These are phyloP conservation scores for Gambusia holbrooki DNA, from an alignment of 2,113 vertebrate genomes.

Conservation along the genomic window DNA sequence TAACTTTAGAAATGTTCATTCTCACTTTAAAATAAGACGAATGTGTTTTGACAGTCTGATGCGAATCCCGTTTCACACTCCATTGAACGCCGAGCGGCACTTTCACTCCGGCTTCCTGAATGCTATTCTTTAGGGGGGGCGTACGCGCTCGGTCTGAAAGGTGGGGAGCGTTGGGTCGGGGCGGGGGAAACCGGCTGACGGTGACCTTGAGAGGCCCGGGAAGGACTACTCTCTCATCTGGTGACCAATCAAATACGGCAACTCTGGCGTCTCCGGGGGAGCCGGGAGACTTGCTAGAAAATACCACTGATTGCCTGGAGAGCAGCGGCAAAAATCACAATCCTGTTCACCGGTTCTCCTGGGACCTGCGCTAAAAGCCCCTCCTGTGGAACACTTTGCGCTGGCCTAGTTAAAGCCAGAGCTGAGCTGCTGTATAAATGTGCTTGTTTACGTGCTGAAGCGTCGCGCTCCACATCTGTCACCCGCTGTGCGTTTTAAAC, in stretches of 20 bases:
- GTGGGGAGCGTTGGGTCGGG: background rate
- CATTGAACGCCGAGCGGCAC: conserved; percentile 32
- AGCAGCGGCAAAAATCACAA: conserved; percentile 50
- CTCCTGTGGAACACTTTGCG: conserved; percentile 49
- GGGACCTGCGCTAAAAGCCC: conserved; percentile 65
- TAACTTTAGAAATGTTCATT: conserved; percentile 40
- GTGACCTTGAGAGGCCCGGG: conserved; percentile 58
- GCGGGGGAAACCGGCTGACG: background rate
- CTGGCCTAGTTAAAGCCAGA: conserved; percentile 53
- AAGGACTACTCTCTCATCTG: conserved; percentile 25
- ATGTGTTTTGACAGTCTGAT: conserved; percentile 51
- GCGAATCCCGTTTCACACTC: conserved; percentile 55
- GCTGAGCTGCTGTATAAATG: conserved; percentile 25
- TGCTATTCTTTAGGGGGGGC: conserved; percentile 15
- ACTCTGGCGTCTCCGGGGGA: conserved; percentile 25
- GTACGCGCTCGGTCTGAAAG: conserved; percentile 1
- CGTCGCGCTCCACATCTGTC: background rate
- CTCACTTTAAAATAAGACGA: conserved; percentile 54
- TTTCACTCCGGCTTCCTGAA: conserved; percentile 33
- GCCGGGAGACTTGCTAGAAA: conserved; percentile 55
- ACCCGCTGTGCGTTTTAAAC: background rate
- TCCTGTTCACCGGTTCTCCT: conserved; percentile 41
- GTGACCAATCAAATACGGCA: conserved; percentile 40
- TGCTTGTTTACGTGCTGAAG: conserved; percentile 15
- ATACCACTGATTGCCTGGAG: conserved; percentile 44